phyloP scores from a whole-genome alignment of 1,140 invertebrate genomes.

The Lepidurus couesii region DNA sequence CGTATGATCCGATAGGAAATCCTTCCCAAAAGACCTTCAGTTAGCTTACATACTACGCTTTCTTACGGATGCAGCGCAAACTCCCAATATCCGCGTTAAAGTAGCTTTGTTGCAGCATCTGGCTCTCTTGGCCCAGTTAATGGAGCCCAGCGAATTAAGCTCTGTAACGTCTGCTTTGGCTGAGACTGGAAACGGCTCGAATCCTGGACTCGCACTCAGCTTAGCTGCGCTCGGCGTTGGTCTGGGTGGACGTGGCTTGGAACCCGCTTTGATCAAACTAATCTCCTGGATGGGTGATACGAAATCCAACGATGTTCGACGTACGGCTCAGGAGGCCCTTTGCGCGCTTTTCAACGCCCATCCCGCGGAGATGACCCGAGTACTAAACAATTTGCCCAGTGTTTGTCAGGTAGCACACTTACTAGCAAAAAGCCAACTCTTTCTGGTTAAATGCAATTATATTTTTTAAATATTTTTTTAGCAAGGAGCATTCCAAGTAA shows the following conservation, averaged over 20 bases:
- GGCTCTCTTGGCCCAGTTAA: slow-evolving; percentile 58
- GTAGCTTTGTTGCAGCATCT: slow-evolving; percentile 67
- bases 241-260: slow-evolving; percentile 44
- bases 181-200: slow-evolving; percentile 12
- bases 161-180: slow-evolving; percentile 25
- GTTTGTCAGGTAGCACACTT: slow-evolving; percentile 55
- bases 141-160: slow-evolving; percentile 44
- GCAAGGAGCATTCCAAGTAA: slow-evolving; percentile 71
- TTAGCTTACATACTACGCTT: slow-evolving; percentile 63
- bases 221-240: slow-evolving; percentile 23
- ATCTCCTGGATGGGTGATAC: slow-evolving; percentile 53
- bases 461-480: slow-evolving; percentile 41
- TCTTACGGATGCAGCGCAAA: slow-evolving; percentile 81
- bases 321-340: slow-evolving; percentile 69
- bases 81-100: slow-evolving; percentile 79
- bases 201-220: slow-evolving; percentile 24
- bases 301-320: slow-evolving; percentile 64
- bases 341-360: slow-evolving; percentile 84
- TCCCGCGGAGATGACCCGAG: slow-evolving; percentile 74
- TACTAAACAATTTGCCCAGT: slow-evolving; percentile 74
- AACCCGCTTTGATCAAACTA: slow-evolving; percentile 49
- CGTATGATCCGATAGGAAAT: slow-evolving; percentile 49
- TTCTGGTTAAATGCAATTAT: background rate
- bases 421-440: background rate
- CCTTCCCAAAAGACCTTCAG: slow-evolving; percentile 58